phyloP scores from a whole-genome alignment of 1,140 invertebrate species.

The Mycetomoellerius zeteki region DNA sequence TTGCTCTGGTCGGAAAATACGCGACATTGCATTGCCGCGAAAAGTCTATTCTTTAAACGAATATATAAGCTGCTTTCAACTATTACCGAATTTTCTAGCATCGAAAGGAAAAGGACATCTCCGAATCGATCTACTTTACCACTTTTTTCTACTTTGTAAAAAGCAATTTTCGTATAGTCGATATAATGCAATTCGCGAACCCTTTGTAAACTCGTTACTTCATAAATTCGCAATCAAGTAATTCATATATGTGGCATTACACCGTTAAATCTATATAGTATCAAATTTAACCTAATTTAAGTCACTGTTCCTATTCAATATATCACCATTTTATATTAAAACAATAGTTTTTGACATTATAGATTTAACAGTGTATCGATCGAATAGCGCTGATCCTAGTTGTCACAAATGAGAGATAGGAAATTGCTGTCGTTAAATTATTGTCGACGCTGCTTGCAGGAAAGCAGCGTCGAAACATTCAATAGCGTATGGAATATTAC shows the following conservation, averaged over 20 bases:
- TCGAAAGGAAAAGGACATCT: background rate
- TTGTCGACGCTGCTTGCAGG: background rate
- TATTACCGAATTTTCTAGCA: conserved; percentile 2
- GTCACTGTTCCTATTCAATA: too few relatives aligned
- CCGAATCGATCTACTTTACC: background rate
- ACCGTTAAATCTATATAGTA: too few relatives aligned
- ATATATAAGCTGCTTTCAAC: background rate
- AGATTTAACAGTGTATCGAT: background rate
- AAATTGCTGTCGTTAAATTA: background rate
- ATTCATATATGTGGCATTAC: background rate
- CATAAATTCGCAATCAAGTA: background rate
- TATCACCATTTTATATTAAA: too few relatives aligned
- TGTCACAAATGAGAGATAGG: background rate
- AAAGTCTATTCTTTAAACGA: conserved; percentile 14
- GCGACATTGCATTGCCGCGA: background rate
- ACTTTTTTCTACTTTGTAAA: background rate
- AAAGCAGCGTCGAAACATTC: conserved; percentile 27
- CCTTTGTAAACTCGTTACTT: background rate
- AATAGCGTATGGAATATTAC: conserved; percentile 35
- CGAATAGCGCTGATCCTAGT: background rate
- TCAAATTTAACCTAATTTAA: too few relatives aligned
- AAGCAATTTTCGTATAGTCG: background rate
- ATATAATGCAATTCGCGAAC: background rate
- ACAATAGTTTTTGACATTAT: too few relatives aligned
- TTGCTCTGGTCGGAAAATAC: conserved; percentile 2